phyloP scores from a whole-genome alignment of 1,140 invertebrate genomes.

The Meteorus sp. region DNA sequence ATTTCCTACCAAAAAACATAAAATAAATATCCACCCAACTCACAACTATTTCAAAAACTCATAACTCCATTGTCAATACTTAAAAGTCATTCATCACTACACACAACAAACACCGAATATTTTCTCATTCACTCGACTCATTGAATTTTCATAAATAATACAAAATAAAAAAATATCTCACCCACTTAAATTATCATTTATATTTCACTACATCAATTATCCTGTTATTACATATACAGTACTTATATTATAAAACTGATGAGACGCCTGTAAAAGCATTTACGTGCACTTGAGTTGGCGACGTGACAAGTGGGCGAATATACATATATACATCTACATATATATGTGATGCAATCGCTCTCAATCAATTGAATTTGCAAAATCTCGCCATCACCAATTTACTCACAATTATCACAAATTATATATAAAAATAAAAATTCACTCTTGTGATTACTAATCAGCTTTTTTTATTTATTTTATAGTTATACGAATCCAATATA shows the following conservation, averaged over 20 bases:
- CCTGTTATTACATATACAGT: neutral
- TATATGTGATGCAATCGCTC: neutral
- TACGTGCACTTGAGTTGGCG: constrained; percentile 6
- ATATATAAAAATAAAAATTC: neutral
- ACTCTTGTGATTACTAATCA: no score
- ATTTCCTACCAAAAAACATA: no score
- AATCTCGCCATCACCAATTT: neutral
- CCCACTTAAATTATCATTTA: neutral
- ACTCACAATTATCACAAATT: neutral
- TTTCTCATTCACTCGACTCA: neutral
- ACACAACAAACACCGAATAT: neutral
- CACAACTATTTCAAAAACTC: no score
- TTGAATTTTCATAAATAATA: constrained; percentile 2
- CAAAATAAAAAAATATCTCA: neutral
- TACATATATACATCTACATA: no score
- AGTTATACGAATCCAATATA: no score
- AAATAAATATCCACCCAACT: no score
- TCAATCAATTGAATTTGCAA: neutral
- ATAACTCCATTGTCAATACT: no score
- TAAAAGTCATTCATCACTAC: no score
- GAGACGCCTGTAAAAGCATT: neutral
- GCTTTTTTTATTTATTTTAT: no score
- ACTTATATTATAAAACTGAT: neutral
- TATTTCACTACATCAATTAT: neutral
- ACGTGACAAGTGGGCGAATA: neutral